These are phyloP conservation scores for Pseudomyrmex gracilis DNA, from an alignment of 1,140 invertebrate genomes.

Conservation along the genomic window DNA sequence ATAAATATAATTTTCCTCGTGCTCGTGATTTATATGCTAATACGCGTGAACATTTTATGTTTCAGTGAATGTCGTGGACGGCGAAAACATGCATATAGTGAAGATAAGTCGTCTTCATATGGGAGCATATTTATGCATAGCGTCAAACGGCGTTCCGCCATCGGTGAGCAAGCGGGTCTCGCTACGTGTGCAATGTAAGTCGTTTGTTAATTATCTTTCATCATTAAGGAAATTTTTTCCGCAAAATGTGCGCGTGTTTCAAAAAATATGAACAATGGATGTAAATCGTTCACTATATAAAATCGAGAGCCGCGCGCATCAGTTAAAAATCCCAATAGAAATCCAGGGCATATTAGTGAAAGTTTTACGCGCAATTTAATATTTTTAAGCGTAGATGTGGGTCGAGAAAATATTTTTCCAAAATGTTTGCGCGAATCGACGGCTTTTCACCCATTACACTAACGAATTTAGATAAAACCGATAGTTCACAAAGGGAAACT, in stretches of 20 bases:
- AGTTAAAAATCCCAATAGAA: not conserved
- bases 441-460: conserved; percentile 40
- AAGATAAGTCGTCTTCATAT: conserved; percentile 96
- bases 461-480: conserved; percentile 57
- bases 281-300: not conserved
- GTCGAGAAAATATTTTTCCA: conserved; percentile 13
- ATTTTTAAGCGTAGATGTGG: conserved; percentile 36
- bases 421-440: conserved; percentile 47
- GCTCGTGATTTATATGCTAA: conserved; percentile 18
- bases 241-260: not conserved
- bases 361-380: conserved; percentile 11
- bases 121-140: conserved; percentile 95
- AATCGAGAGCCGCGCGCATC: not conserved
- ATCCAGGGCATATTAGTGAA: not conserved
- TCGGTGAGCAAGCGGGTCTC: conserved; percentile 93
- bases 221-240: conserved; percentile 33
- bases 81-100: conserved; percentile 92
- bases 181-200: conserved; percentile 96
- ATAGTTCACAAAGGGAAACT: conserved; percentile 50
- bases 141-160: conserved; percentile 94
- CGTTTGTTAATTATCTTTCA: conserved; percentile 20
- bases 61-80: conserved; percentile 94
- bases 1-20: conserved; percentile 29
- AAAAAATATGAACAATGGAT: conserved; percentile 10
- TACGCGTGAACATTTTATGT: conserved; percentile 63